A percentile compares a stretch with the other conserved stretches of the same genome.
Evolutionary conservation across 2,888 invertebrate genomes (phyloP).

Genomic region (Cephonodes hylas): DNA sequence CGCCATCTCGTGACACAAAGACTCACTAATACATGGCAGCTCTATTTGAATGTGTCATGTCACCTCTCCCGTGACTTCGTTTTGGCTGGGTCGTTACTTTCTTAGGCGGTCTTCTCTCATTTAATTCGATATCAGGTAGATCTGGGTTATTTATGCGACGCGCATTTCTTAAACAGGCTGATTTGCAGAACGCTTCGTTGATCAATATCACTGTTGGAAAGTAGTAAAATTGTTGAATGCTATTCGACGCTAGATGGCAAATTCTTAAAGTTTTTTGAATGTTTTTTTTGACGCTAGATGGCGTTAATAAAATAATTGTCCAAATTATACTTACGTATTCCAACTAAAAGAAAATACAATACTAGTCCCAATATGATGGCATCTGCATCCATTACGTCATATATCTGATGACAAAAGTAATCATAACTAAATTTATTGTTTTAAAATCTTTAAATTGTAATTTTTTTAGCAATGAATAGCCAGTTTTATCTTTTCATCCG

Average conservation of each 20-base stretch:
- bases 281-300: background rate
- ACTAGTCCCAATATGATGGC: conserved; percentile 48
- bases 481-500: too few species aligned
- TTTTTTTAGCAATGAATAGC: too few species aligned
- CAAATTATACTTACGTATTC: conserved; percentile 45
- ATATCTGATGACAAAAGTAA: conserved; percentile 2
- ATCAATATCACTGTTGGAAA: conserved; percentile 50
- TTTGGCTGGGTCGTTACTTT: conserved; percentile 25
- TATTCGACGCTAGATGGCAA: conserved; percentile 24
- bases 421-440: too few species aligned
- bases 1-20: background rate
- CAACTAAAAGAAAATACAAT: conserved; percentile 52
- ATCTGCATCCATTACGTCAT: conserved; percentile 41
- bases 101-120: conserved; percentile 40
- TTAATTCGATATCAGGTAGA: conserved; percentile 46
- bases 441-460: too few species aligned
- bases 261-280: conserved; percentile 9
- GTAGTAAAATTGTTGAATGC: conserved; percentile 1
- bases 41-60: conserved; percentile 16
- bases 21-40: conserved; percentile 15
- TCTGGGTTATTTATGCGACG: conserved; percentile 31
- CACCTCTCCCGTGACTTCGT: conserved; percentile 23
- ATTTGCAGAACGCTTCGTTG: conserved; percentile 64
- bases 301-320: background rate
- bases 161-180: conserved; percentile 47